These are phyloP conservation scores for Gallinago paraguaiae DNA, from an alignment of 2,113 vertebrate genomes.

Conservation along the genomic window DNA sequence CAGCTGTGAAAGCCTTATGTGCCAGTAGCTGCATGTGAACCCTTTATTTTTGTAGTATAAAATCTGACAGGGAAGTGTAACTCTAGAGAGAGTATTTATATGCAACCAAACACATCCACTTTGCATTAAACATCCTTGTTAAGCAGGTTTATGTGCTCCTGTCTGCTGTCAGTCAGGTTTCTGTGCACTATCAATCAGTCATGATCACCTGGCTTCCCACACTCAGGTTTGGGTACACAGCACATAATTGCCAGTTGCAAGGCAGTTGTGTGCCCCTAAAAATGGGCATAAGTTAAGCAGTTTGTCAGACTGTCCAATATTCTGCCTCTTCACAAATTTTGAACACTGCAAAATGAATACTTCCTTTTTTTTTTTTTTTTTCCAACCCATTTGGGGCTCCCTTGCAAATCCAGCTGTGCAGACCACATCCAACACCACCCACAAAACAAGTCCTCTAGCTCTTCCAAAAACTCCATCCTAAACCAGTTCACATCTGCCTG, in stretches of 20 bases:
- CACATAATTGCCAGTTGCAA: neutral
- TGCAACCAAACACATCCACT: conserved; percentile 15
- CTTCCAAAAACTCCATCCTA: neutral
- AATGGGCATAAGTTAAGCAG: neutral
- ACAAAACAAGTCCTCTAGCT: neutral
- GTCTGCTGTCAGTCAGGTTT: conserved; percentile 32
- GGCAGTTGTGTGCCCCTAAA: neutral
- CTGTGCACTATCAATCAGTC: neutral
- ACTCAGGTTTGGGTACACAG: neutral
- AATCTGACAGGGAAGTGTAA: conserved; percentile 43
- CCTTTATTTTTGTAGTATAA: conserved; percentile 40
- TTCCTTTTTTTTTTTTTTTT: neutral
- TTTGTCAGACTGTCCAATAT: neutral
- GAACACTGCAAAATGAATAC: neutral
- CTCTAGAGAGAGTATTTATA: conserved; percentile 25
- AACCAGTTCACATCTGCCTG: neutral
- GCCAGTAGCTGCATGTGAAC: conserved; percentile 38
- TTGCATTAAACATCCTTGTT: conserved; percentile 49
- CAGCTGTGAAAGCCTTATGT: conserved; percentile 58
- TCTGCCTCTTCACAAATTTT: neutral
- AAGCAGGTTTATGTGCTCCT: conserved; percentile 10
- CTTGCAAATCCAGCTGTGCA: neutral
- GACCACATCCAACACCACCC: neutral
- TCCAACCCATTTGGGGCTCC: fast-evolving
- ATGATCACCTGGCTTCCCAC: neutral